These are phyloP conservation scores for Molothrus ater DNA, from an alignment of 2,797 vertebrate species.

Conservation along the genomic window DNA sequence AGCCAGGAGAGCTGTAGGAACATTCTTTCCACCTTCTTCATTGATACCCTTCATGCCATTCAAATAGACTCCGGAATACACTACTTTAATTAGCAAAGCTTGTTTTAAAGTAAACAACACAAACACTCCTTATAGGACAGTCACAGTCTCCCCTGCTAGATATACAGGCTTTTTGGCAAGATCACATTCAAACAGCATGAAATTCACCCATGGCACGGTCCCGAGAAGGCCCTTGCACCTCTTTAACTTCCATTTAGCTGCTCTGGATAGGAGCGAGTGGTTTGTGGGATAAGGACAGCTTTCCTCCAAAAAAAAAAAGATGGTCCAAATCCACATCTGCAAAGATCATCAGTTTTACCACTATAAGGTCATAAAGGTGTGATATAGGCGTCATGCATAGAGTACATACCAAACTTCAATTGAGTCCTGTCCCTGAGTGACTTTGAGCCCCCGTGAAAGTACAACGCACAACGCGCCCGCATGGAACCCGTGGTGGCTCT, in stretches of 20 bases:
- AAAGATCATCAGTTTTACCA: conserved; percentile 35
- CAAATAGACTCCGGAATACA: conserved; percentile 55
- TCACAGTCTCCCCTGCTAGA: conserved; percentile 46
- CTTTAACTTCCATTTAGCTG: background rate
- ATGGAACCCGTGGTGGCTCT: background rate
- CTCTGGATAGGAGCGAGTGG: background rate
- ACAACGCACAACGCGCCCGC: background rate
- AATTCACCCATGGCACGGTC: background rate
- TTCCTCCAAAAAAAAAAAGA: background rate
- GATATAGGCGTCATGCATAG: conserved; percentile 45
- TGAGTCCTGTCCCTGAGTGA: conserved; percentile 36
- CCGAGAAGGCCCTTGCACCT: background rate
- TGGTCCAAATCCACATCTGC: conserved; percentile 27
- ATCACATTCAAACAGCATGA: conserved; percentile 49
- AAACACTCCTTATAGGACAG: conserved; percentile 59
- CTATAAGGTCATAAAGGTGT: conserved; percentile 51
- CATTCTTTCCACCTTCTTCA: conserved; percentile 7
- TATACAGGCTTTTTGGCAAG: conserved; percentile 56
- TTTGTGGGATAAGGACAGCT: background rate
- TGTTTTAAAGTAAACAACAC: conserved; percentile 64
- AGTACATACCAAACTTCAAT: background rate
- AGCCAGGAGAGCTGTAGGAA: background rate
- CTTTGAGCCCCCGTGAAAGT: background rate
- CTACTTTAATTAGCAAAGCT: conserved; percentile 69
- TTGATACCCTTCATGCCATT: conserved; percentile 38